These are phyloP conservation scores for Neolamprologus longior DNA, from an alignment of 2,113 vertebrate genomes.

Conservation along the genomic window DNA sequence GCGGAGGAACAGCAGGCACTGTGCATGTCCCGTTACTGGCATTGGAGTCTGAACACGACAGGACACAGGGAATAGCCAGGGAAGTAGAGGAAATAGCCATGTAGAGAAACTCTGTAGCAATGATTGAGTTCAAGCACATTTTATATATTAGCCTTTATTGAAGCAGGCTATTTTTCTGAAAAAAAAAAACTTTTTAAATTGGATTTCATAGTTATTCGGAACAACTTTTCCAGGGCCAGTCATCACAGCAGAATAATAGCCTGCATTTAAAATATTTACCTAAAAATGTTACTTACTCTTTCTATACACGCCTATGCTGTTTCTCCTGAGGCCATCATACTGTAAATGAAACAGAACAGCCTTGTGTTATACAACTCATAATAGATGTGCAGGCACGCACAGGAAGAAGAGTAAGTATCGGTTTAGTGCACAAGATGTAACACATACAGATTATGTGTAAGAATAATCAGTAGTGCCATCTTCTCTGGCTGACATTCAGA, in stretches of 20 bases:
- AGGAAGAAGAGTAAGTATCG: not conserved
- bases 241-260: not conserved
- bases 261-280: not conserved
- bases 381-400: not conserved
- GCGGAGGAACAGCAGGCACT: not conserved
- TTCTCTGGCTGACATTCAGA: not conserved
- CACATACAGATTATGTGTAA: not conserved
- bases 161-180: constrained; percentile 10
- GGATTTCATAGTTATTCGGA: not conserved
- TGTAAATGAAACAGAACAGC: constrained; percentile 5
- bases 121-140: constrained; percentile 10
- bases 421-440: not conserved
- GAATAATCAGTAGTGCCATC: not conserved
- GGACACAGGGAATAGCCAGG: constrained; percentile 47
- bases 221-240: not conserved
- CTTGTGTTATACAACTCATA: not conserved
- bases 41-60: constrained; percentile 52
- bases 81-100: constrained; percentile 34
- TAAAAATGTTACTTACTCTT: constrained; percentile 59
- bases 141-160: not conserved
- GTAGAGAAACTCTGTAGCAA: constrained; percentile 31
- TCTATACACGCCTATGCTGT: constrained; percentile 67
- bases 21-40: constrained; percentile 42
- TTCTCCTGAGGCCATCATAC: constrained; percentile 59
- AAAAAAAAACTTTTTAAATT: not conserved